Evolutionary conservation across 2,888 invertebrate species (phyloP).

Genomic region (Apamea epomidion): DNA sequence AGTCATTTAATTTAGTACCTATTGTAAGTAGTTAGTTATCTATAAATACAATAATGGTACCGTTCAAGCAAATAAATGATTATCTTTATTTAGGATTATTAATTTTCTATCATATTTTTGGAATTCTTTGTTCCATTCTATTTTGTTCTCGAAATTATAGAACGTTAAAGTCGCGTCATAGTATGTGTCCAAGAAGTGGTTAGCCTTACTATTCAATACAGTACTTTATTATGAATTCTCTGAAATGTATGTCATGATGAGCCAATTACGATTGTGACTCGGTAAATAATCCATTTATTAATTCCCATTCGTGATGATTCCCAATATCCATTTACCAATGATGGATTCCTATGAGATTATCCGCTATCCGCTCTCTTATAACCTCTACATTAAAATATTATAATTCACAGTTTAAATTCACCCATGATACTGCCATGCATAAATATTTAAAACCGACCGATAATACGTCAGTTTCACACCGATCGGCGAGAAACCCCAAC

Average conservation of each 20-base stretch:
- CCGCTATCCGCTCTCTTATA: constrained; percentile 42
- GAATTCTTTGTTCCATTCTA: neutral
- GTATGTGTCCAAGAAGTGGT: neutral
- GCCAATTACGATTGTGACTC: neutral
- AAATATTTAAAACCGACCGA: constrained; percentile 59
- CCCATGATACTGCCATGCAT: constrained; percentile 32
- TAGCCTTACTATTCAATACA: neutral
- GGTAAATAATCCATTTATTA: constrained; percentile 1
- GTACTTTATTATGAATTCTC: neutral
- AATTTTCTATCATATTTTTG: too few relatives aligned
- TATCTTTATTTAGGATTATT: neutral
- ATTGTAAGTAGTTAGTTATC: too few relatives aligned
- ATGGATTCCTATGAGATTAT: neutral
- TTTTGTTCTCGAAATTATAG: neutral
- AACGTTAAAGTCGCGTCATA: neutral
- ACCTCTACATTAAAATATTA: constrained; percentile 38
- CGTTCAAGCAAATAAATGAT: too few relatives aligned
- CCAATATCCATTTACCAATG: neutral
- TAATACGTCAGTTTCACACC: constrained; percentile 53
- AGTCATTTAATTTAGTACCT: too few relatives aligned
- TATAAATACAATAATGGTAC: too few relatives aligned
- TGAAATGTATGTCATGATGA: neutral
- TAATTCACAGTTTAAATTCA: constrained; percentile 47
- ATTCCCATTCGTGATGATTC: neutral
- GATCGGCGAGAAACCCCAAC: constrained; percentile 31